phyloP scores from a whole-genome alignment of 2,888 invertebrate species.

The Heliconius cydno region DNA sequence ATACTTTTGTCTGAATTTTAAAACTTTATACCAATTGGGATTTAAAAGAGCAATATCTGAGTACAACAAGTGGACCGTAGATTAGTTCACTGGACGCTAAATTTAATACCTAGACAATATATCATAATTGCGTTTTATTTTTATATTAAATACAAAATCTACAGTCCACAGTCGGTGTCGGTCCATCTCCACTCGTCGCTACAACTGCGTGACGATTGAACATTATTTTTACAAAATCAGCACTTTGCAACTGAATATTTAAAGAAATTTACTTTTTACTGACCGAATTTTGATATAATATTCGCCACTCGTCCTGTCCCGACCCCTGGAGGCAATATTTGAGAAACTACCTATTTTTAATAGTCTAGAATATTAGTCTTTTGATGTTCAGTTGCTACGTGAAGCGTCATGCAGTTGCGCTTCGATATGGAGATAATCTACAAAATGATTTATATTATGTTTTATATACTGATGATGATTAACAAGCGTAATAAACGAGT shows the following conservation, averaged over 20 bases:
- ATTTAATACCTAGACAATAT: conserved; percentile 1
- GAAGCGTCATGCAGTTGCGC: conserved; percentile 55
- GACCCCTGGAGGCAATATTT: conserved; percentile 5
- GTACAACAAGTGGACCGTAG: conserved; percentile 1
- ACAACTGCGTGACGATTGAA: background rate
- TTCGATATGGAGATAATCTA: conserved; percentile 76
- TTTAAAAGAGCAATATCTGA: background rate
- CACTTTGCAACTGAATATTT: background rate
- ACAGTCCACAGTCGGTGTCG: background rate
- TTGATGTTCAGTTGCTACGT: conserved; percentile 18
- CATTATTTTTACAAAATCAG: conserved; percentile 21
- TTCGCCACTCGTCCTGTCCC: conserved; percentile 10
- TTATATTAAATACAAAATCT: background rate
- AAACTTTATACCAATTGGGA: background rate
- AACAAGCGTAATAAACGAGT: conserved; percentile 83
- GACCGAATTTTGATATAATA: conserved; percentile 19
- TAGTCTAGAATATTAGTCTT: conserved; percentile 19
- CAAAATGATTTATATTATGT: conserved; percentile 80
- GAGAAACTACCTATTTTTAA: conserved; percentile 25
- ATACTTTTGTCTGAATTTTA: background rate
- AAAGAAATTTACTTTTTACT: conserved; percentile 17
- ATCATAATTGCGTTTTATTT: conserved; percentile 1
- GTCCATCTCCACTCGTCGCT: background rate
- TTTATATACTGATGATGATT: conserved; percentile 80
- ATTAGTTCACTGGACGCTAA: background rate